These are phyloP conservation scores for Marasmarcha lunaedactyla DNA, from an alignment of 2,888 invertebrate genomes.

Conservation along the genomic window DNA sequence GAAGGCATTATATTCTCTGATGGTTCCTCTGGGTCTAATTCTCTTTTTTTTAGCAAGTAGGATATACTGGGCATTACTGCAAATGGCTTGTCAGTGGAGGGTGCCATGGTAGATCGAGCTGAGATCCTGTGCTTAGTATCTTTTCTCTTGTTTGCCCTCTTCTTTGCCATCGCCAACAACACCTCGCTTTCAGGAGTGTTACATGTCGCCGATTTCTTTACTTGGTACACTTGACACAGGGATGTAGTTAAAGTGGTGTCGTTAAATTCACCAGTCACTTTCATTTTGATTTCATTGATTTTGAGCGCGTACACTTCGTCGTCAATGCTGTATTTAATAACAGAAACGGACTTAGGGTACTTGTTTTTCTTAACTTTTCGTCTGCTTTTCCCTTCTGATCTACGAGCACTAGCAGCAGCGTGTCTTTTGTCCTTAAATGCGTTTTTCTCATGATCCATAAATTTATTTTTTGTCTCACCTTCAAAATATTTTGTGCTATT, in stretches of 20 bases:
- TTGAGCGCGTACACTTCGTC: background rate
- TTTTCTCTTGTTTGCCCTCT: conserved; percentile 25
- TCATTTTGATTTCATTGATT: background rate
- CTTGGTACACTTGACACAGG: conserved; percentile 35
- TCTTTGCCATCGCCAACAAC: conserved; percentile 25
- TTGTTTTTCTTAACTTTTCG: background rate
- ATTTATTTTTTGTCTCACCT: too few species aligned
- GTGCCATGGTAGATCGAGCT: background rate
- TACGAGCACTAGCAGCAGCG: too few species aligned
- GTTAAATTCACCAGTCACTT: background rate
- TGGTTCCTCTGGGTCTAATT: conserved; percentile 30
- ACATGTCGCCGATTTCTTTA: conserved; percentile 36
- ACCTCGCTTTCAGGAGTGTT: conserved; percentile 28
- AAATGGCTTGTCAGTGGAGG: background rate
- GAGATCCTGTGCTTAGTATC: conserved; percentile 16
- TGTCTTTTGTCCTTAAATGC: too few species aligned
- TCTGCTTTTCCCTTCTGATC: background rate
- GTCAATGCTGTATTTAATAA: background rate
- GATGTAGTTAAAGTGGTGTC: conserved; percentile 2
- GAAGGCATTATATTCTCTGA: conserved; percentile 40
- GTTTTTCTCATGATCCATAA: too few species aligned
- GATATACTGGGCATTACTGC: background rate
- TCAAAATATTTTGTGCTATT: too few species aligned
- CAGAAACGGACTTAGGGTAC: background rate
- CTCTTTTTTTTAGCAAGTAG: conserved; percentile 24